Base-by-base conservation (phyloP, 2,888 invertebrate species). In the Pteria penguin region DNA sequence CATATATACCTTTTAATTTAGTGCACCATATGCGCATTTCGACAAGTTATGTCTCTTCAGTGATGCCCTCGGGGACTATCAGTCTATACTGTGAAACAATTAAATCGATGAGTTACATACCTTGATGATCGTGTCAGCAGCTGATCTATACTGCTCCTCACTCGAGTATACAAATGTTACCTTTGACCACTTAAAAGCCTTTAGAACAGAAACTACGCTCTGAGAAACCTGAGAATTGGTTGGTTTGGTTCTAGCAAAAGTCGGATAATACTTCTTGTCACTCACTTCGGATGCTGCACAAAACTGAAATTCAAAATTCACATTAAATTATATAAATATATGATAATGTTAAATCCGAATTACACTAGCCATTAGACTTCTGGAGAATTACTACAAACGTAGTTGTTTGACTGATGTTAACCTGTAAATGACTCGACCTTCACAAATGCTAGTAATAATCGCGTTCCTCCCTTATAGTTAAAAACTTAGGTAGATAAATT, bases 171-270 rank as follows among this genome's bases (percentile, higher is more conserved):
- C 94, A 86, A 97, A 95, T 2, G 96, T 95, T 76, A 97, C 95
- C 95, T 97, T 92, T 84, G 95, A 96, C 97, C 98, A 98, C 91
- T 96, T 96, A 93, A 96, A 97, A 75, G 95, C 95, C 83, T 95
- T 94, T 78, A 98, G 93, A 62, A 97, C 95, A 4, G 97, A 95
- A 73, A 96, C 96, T 4, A 98, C 96, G 1, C 97, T 97, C 92
- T 97, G 96, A 4, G 97, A 97, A 83, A 98, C 97, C 93, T 97
- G 97, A 70, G 96, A 97, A 92, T 97, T 97, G 0, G 97, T 97
- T 0, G 98, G 98, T 58, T 96, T 94, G 0, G 97, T 97, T 82
- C 98, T 94, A 0, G 96, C 97, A 92, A 98, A 98, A 18, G 98
- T 98, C 8, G 97, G 95, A 92, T 96, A 98, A 89, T 95, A 94